These are phyloP conservation scores for Chlorops oryzae DNA, from an alignment of 1,140 invertebrate genomes.

Conservation along the genomic window DNA sequence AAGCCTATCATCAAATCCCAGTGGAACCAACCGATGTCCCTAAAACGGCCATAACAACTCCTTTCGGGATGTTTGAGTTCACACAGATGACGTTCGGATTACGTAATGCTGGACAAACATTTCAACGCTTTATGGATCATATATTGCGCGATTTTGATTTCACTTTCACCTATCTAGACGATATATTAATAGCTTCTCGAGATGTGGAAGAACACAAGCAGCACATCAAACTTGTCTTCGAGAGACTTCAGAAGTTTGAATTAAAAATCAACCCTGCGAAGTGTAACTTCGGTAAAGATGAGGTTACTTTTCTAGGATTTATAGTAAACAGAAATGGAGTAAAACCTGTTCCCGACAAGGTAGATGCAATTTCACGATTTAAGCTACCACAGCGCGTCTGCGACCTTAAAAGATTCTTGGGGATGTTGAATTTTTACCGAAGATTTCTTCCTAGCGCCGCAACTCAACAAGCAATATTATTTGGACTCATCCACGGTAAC, in stretches of 20 bases:
- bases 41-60: slow-evolving; percentile 43
- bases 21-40: slow-evolving; percentile 29
- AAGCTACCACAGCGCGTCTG: slow-evolving; percentile 28
- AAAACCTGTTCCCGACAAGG: not conserved
- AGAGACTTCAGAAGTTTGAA: slow-evolving; percentile 22
- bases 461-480: slow-evolving; percentile 21
- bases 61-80: slow-evolving; percentile 47
- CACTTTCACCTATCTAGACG: slow-evolving; percentile 46
- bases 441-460: slow-evolving; percentile 29
- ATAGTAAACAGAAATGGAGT: slow-evolving; percentile 22
- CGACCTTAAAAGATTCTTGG: slow-evolving; percentile 44
- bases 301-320: slow-evolving; percentile 29
- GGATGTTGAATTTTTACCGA: slow-evolving; percentile 47
- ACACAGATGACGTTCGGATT: slow-evolving; percentile 43
- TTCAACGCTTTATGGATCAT: slow-evolving; percentile 50
- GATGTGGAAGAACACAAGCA: slow-evolving; percentile 27
- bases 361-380: slow-evolving; percentile 21
- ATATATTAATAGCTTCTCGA: slow-evolving; percentile 50
- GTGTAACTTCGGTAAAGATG: slow-evolving; percentile 23
- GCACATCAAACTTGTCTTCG: slow-evolving; percentile 26
- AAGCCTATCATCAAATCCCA: slow-evolving; percentile 51
- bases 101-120: slow-evolving; percentile 42
- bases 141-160: slow-evolving; percentile 44
- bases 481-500: slow-evolving; percentile 13
- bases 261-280: slow-evolving; percentile 29